Percentiles rank a stretch among this genome's conserved stretches.
Evolutionary conservation across 2,113 vertebrate genomes (phyloP).

Genomic region (Oxyruncus cristatus): DNA sequence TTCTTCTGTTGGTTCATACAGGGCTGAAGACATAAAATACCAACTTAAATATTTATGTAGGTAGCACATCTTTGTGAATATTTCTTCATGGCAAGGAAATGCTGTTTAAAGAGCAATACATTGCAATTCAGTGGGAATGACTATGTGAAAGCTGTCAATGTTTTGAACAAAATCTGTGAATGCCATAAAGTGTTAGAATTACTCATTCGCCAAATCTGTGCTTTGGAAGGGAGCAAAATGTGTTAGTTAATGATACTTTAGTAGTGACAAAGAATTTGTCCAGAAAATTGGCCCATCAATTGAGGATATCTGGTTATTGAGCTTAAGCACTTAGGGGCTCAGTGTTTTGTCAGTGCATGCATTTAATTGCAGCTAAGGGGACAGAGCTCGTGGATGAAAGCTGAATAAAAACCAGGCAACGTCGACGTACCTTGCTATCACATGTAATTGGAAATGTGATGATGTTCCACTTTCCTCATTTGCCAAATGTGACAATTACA

Average conservation of each 20-base stretch:
- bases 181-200: slow-evolving; percentile 52
- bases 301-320: neutral
- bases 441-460: neutral
- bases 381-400: neutral
- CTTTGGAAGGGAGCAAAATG: slow-evolving; percentile 39
- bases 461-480: neutral
- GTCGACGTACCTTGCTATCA: neutral
- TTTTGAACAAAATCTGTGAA: slow-evolving; percentile 58
- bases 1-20: slow-evolving; percentile 1
- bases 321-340: neutral
- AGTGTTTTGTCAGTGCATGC: neutral
- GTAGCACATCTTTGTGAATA: neutral
- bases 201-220: slow-evolving; percentile 51
- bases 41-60: slow-evolving; percentile 51
- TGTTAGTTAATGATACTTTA: slow-evolving; percentile 22
- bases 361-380: neutral
- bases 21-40: slow-evolving; percentile 1
- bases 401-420: neutral
- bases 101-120: slow-evolving; percentile 31
- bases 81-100: slow-evolving; percentile 8
- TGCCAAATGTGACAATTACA: neutral
- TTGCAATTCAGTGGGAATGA: slow-evolving; percentile 33
- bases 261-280: slow-evolving; percentile 24
- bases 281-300: neutral
- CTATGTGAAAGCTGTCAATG: slow-evolving; percentile 62